Conservation (phyloP, 2,888 invertebrate genomes). For the Agapetus fuscipes region DNA sequence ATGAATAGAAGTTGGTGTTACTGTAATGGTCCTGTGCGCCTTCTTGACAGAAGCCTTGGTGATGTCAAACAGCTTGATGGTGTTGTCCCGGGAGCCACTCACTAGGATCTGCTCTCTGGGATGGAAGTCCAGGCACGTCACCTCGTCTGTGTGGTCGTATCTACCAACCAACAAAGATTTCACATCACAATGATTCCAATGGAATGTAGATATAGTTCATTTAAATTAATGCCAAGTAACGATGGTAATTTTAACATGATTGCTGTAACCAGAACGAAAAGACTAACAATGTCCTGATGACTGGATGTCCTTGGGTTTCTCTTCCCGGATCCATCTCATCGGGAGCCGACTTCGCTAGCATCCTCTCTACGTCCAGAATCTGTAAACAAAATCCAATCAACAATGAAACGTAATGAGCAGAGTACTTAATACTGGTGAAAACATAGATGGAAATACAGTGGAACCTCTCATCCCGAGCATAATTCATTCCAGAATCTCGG, state of each 20-base stretch:
- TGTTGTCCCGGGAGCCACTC: conserved; percentile 90
- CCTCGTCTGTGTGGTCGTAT: conserved; percentile 96
- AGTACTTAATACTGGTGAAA: too few relatives aligned
- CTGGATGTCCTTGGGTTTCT: conserved; percentile 92
- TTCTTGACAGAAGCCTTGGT: conserved; percentile 98
- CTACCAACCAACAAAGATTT: conserved; percentile 20
- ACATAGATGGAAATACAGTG: too few relatives aligned
- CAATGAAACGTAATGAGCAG: too few relatives aligned
- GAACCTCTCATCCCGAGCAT: too few relatives aligned
- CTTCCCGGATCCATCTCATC: conserved; percentile 76
- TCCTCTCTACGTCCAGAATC: conserved; percentile 97
- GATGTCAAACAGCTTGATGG: conserved; percentile 94
- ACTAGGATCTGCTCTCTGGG: conserved; percentile 90
- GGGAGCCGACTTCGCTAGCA: conserved; percentile 96
- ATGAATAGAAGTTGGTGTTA: conserved; percentile 33
- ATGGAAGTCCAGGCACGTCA: conserved; percentile 94
- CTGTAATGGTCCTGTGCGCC: conserved; percentile 90
- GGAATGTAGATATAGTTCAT: not conserved
- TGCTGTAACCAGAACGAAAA: too few relatives aligned
- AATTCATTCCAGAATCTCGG: not conserved
- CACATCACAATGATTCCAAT: not conserved
- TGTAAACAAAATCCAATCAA: too few relatives aligned
- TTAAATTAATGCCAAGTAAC: not conserved
- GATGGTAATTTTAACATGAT: too few relatives aligned
- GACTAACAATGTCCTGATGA: conserved; percentile 79